Conservation (phyloP, 2,888 invertebrate genomes). For the Xylocampa areola region DNA sequence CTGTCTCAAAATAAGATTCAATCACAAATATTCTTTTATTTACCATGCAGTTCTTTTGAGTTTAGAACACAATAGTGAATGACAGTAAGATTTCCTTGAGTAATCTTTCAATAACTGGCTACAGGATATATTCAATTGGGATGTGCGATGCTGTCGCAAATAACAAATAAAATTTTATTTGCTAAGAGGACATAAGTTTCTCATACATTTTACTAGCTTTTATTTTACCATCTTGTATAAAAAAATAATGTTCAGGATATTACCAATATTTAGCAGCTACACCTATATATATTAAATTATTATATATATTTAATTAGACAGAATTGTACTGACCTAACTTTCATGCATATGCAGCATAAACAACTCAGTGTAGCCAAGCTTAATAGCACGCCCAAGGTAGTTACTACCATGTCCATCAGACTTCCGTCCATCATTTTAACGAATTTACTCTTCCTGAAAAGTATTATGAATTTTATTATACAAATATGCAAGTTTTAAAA, state of each 20-base stretch:
- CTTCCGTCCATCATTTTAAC: constrained; percentile 42
- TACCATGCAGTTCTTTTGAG: constrained; percentile 3
- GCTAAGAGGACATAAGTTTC: too few species aligned
- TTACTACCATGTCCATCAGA: constrained; percentile 69
- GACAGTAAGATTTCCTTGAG: constrained; percentile 8
- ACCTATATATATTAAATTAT: not conserved
- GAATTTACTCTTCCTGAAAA: constrained; percentile 7
- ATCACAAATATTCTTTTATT: too few species aligned
- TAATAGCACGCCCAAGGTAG: constrained; percentile 65
- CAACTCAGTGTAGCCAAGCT: constrained; percentile 70
- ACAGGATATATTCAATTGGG: constrained; percentile 39
- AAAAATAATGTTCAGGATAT: too few species aligned
- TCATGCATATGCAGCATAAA: constrained; percentile 78
- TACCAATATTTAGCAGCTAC: too few species aligned
- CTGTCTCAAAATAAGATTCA: too few species aligned
- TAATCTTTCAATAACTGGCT: not conserved
- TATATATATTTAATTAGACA: not conserved
- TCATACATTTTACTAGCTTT: too few species aligned
- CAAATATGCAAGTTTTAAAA: too few species aligned
- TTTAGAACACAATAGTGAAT: constrained; percentile 18
- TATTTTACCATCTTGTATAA: too few species aligned
- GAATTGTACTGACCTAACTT: constrained; percentile 71
- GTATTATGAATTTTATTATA: too few species aligned
- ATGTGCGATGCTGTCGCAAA: not conserved
- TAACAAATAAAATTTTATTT: too few species aligned